Base-by-base conservation (phyloP, 2,888 invertebrate genomes). In the Polyploca ridens region DNA sequence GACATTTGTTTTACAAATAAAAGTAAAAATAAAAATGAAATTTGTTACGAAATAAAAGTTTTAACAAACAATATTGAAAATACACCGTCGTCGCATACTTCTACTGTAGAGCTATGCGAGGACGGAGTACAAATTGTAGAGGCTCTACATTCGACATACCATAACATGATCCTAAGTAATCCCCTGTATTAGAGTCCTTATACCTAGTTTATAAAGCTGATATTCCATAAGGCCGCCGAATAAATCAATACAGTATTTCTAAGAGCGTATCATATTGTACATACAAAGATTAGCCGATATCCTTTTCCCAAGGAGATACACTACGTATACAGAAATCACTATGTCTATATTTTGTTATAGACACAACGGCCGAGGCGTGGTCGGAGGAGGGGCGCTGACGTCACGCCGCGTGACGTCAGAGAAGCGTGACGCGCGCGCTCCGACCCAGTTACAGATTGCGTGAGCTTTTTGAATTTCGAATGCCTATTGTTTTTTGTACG, bases 361-460 rank as follows among this genome's bases (percentile, higher is more conserved):
- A 66, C 61, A 64, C 64, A 64, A 66, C 60, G 70, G 64, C 62
- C 73, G 76, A 79, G 87, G 87, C 86, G 87, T 87, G 87, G 84
- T 75, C 65, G 79, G 82, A 76, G 87, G 87, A 78, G 84, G 85
- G 84, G 84, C 85, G 59, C 79, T 87, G 87, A 90, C 90, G 90
- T 92, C 90, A 90, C 78, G 68, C 69, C 58, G 58, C 62, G 78
- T 86, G 86, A 88, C 89, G 88, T 87, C 85, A 83, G 69, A 64
- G 72, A 72, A 63, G 60, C 67, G 81, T 82, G 83, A 84, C 84
- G 85, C 78, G 73, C 71, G 76, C 70, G 71, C 61, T 69, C 70
- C 81, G 84, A 86, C 84, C 86, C 82, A 87, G 76, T 79, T 86
- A 73, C 71, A 63, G 67, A 69, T 69, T 75, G 81, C 78, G 79